Evolutionary conservation across 2,113 vertebrate genomes (phyloP), one percentile per base, ranked within the genome.

Genomic region (Thunnus thynnus): DNA sequence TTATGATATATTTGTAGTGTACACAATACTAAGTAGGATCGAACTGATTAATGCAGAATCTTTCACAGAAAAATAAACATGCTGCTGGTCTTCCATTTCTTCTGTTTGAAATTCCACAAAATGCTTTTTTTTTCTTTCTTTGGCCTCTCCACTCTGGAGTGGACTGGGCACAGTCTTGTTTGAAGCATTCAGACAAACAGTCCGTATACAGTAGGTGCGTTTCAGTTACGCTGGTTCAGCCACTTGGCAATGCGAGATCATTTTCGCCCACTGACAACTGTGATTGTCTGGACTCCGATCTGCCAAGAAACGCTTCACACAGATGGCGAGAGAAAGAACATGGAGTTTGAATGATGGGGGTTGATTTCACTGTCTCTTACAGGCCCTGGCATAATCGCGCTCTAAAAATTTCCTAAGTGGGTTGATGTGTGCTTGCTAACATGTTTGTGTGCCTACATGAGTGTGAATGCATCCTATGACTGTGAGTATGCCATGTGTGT

Each of bases 181-280:
- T 69, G 47, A 66, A 65, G 36, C 13, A 25, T 70, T 79, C 71
- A 51, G 62, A 13, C 20, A 71, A 70, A 78, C 18, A 10, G 58
- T 52, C 25, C 77, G 58, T 48, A 52, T 55, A 68, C 80, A 80
- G 47, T 82, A 46, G 18, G 32, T 50, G 69, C 58, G 61, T 86
- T 84, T 82, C 66, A 58, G 60, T 58, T 84, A 51, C 69, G 63
- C 74, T 55, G 80, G 54, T 85, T 84, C 81, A 88, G 72, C 76
- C 76, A 67, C 80, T 92, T 93, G 92, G 93, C 89, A 89, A 82
- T 0, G 71, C 5, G 68, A 67, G 80, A 80, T 92, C n/a, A 77
- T 82, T 89, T 92, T 92, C 93, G 90, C 91, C 92, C 90, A 89
- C 91, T 84, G 88, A 94, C 91, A 91, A 93, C 89, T 93, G 93